phyloP scores from a whole-genome alignment of 2,113 vertebrate genomes.

The Puntigrus tetrazona region DNA sequence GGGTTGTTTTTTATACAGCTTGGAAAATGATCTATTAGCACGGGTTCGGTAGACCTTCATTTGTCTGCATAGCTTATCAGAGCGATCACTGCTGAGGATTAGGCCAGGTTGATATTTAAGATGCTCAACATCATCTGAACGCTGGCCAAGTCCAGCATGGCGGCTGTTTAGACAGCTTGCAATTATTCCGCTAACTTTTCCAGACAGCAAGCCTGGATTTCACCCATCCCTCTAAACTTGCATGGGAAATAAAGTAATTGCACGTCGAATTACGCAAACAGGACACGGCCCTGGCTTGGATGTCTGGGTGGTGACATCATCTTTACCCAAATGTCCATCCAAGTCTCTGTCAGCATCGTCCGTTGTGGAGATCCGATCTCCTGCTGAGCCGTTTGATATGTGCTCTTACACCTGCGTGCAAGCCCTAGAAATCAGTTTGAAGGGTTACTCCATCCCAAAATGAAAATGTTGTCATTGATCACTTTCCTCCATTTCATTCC shows the following conservation, averaged over 20 bases:
- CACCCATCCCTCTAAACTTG: constrained; percentile 42
- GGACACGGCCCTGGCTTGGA: constrained; percentile 24
- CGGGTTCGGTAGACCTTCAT: constrained; percentile 4
- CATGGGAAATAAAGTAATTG: constrained; percentile 53
- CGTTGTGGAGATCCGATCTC: constrained; percentile 29
- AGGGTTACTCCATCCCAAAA: too few species aligned
- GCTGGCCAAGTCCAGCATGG: constrained; percentile 32
- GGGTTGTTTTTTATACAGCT: not conserved
- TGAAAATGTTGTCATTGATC: too few species aligned
- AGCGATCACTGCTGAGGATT: constrained; percentile 14
- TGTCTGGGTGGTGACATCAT: constrained; percentile 44
- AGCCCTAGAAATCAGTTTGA: constrained; percentile 4
- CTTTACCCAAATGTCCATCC: constrained; percentile 35
- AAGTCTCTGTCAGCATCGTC: constrained; percentile 43
- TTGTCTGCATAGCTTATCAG: constrained; percentile 27
- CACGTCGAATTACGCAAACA: constrained; percentile 44
- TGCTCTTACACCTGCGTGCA: constrained; percentile 37
- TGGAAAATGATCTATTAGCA: not conserved
- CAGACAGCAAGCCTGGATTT: constrained; percentile 52
- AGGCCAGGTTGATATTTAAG: constrained; percentile 18
- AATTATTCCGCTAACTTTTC: constrained; percentile 52
- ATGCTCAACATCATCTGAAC: constrained; percentile 39
- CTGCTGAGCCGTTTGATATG: constrained; percentile 36
- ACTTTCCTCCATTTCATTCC: too few species aligned
- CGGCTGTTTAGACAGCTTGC: constrained; percentile 50